Evolutionary conservation across 2,888 invertebrate genomes (phyloP).

Genomic region (Sialis fuliginosa): DNA sequence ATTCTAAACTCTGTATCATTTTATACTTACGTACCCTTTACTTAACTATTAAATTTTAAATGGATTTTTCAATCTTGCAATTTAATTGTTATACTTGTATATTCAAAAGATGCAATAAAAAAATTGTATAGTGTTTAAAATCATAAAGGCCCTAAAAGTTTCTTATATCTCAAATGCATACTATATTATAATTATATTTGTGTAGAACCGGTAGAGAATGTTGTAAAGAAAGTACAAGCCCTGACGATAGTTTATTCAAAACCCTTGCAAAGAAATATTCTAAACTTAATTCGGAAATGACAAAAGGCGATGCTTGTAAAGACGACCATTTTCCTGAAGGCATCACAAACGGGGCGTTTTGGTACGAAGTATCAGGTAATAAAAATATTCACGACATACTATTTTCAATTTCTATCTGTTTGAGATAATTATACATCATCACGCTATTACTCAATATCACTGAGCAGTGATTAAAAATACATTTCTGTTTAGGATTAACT

Average conservation of each 20-base stretch:
- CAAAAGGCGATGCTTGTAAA: conserved; percentile 49
- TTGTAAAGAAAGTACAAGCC: conserved; percentile 56
- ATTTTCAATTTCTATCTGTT: too few species aligned
- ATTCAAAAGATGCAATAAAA: too few species aligned
- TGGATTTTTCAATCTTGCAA: too few species aligned
- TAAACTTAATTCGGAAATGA: conserved; percentile 57
- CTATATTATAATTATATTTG: conserved; percentile 8
- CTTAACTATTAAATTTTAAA: too few species aligned
- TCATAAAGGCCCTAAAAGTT: neutral
- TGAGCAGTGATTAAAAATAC: neutral
- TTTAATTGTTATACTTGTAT: too few species aligned
- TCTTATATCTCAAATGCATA: conserved; percentile 3
- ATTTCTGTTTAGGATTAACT: too few species aligned
- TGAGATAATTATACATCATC: neutral
- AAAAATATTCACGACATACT: conserved; percentile 2
- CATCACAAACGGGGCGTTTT: conserved; percentile 80
- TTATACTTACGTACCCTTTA: too few species aligned
- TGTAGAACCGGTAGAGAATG: conserved; percentile 37
- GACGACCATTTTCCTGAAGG: conserved; percentile 59
- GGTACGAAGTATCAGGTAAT: conserved; percentile 71
- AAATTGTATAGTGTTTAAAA: too few species aligned
- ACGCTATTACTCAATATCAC: neutral
- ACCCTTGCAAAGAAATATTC: conserved; percentile 63
- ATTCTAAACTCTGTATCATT: too few species aligned
- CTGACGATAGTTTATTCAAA: conserved; percentile 69